Evolutionary conservation across 1,140 invertebrate genomes (phyloP).

Genomic region (Spodoptera frugiperda): DNA sequence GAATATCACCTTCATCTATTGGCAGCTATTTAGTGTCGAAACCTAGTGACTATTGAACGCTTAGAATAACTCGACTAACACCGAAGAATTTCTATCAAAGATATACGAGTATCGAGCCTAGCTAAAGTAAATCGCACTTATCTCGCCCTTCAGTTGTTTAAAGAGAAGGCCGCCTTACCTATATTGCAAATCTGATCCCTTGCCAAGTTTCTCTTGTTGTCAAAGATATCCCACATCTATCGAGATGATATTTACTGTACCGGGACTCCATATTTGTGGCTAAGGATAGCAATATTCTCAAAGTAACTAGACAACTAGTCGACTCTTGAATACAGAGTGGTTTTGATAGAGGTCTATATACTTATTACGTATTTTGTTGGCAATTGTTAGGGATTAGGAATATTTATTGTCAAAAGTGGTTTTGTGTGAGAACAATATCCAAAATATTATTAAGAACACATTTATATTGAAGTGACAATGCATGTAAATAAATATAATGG

Average conservation of each 20-base stretch:
- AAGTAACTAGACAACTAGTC: constrained; percentile 70
- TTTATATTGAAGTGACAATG: too few species aligned
- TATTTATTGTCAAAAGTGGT: too few species aligned
- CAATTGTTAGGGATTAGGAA: neutral
- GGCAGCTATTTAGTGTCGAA: too few species aligned
- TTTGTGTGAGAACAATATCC: too few species aligned
- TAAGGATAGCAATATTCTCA: constrained; percentile 71
- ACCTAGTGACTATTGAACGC: too few species aligned
- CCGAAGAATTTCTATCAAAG: too few species aligned
- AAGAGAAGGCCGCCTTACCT: neutral
- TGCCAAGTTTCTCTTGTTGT: constrained; percentile 45
- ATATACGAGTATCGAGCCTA: too few species aligned
- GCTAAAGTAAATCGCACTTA: neutral
- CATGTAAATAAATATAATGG: too few species aligned
- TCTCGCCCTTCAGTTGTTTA: neutral
- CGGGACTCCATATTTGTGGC: constrained; percentile 62
- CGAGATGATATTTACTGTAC: constrained; percentile 46
- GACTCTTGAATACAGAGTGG: constrained; percentile 70
- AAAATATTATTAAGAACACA: too few species aligned
- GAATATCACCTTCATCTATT: too few species aligned
- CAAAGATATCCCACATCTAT: constrained; percentile 39
- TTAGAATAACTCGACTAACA: too few species aligned
- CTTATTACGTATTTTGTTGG: constrained; percentile 56
- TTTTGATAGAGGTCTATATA: constrained; percentile 55
- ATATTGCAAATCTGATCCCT: constrained; percentile 23